These are phyloP conservation scores for Marisa cornuarietis DNA, from an alignment of 1,140 invertebrate genomes.

Conservation along the genomic window DNA sequence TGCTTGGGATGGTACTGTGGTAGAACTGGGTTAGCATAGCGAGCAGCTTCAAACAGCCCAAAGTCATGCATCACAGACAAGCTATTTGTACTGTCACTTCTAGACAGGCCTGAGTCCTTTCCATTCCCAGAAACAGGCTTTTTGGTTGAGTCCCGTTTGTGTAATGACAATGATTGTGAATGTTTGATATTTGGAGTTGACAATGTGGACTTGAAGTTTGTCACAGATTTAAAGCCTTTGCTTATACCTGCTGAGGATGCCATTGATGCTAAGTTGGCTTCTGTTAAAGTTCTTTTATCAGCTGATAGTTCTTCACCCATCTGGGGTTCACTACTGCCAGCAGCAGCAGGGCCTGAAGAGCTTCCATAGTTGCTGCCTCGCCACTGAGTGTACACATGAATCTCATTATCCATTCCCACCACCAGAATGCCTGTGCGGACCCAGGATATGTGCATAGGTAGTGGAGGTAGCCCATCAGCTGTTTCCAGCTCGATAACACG, in stretches of 20 bases:
- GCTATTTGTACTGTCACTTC: constrained; percentile 56
- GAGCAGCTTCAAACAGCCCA: constrained; percentile 95
- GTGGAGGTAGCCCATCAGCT: constrained; percentile 92
- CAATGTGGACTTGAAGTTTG: constrained; percentile 41
- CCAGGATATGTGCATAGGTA: constrained; percentile 99
- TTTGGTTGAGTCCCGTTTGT: constrained; percentile 39
- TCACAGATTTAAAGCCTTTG: constrained; percentile 35
- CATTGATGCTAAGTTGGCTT: constrained; percentile 70
- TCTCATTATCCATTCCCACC: constrained; percentile 99
- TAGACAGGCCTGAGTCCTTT: constrained; percentile 37
- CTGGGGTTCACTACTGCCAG: neutral
- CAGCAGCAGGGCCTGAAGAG: neutral
- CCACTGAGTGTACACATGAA: constrained; percentile 98
- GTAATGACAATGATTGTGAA: neutral
- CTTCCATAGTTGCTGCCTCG: constrained; percentile 35
- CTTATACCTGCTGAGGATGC: constrained; percentile 22
- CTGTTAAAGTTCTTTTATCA: constrained; percentile 80
- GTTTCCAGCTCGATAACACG: constrained; percentile 90
- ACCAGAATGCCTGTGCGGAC: constrained; percentile 96
- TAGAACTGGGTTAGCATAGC: constrained; percentile 93
- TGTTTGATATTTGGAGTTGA: constrained; percentile 56
- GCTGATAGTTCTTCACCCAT: constrained; percentile 16
- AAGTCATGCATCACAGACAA: constrained; percentile 73
- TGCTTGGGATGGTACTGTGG: constrained; percentile 99
- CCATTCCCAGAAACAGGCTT: constrained; percentile 27